These are phyloP conservation scores for Lobophora halterata DNA, from an alignment of 2,888 invertebrate species.

Conservation along the genomic window DNA sequence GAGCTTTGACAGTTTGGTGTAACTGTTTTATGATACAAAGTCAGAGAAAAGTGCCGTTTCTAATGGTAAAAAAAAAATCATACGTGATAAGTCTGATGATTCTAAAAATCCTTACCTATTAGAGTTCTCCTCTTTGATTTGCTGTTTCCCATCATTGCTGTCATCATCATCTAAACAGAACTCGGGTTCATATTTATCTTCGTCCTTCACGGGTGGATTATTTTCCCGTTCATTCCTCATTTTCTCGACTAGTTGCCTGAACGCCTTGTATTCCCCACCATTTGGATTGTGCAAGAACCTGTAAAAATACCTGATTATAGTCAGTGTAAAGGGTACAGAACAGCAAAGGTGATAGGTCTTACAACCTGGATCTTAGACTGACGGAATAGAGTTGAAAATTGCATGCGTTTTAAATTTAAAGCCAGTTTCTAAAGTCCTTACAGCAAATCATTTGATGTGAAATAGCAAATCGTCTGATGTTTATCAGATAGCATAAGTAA, in stretches of 20 bases:
- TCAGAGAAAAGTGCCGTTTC: too few species aligned
- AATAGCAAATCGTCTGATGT: too few species aligned
- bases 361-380: conserved; percentile 46
- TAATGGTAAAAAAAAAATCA: too few species aligned
- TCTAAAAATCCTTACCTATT: conserved; percentile 59
- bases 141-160: conserved; percentile 60
- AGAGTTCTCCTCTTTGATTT: conserved; percentile 61
- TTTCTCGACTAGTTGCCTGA: conserved; percentile 62
- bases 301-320: conserved; percentile 45
- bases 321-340: conserved; percentile 40
- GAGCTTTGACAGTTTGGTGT: too few species aligned
- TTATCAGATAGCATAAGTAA: too few species aligned
- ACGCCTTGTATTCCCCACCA: conserved; percentile 71
- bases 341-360: conserved; percentile 51
- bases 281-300: conserved; percentile 75
- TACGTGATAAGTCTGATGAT: too few species aligned
- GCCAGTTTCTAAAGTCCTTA: too few species aligned
- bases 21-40: too few species aligned
- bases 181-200: conserved; percentile 77
- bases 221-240: conserved; percentile 50
- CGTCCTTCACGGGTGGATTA: conserved; percentile 65
- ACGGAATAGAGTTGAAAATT: conserved; percentile 17
- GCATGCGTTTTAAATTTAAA: neutral
- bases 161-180: conserved; percentile 74
- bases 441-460: too few species aligned